Conservation (phyloP, 1,140 invertebrate species). For the Telenomus remus region DNA sequence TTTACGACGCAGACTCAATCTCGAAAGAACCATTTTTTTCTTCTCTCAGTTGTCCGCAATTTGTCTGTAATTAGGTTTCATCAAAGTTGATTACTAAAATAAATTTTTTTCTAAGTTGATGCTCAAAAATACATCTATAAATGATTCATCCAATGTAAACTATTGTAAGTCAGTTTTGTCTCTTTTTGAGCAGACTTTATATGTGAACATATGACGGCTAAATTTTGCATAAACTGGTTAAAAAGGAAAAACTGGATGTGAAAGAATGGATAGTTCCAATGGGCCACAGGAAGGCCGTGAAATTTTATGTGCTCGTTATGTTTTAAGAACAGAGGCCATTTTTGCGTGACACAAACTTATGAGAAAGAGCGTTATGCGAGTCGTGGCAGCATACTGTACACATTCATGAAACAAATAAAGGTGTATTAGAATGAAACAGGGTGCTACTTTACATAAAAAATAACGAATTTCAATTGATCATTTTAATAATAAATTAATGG, state of each 20-base stretch:
- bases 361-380: slow-evolving; percentile 29
- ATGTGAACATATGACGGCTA: slow-evolving; percentile 5
- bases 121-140: too few relatives aligned
- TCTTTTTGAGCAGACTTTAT: too few relatives aligned
- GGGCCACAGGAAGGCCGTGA: slow-evolving; percentile 3
- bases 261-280: background rate
- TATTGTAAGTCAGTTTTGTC: too few relatives aligned
- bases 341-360: slow-evolving; percentile 22
- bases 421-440: slow-evolving; percentile 13
- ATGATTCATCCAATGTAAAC: too few relatives aligned
- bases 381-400: slow-evolving; percentile 7
- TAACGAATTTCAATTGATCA: slow-evolving; percentile 16
- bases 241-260: background rate
- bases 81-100: slow-evolving; percentile 1
- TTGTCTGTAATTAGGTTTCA: background rate
- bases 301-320: slow-evolving; percentile 28
- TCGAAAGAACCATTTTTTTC: background rate
- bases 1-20: slow-evolving; percentile 1
- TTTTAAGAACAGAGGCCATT: slow-evolving; percentile 18
- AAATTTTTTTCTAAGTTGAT: background rate
- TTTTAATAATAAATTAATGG: background rate
- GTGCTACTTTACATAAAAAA: background rate
- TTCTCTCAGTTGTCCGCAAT: background rate
- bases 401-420: slow-evolving; percentile 15
- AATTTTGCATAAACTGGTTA: slow-evolving; percentile 6